phyloP scores from a whole-genome alignment of 2,113 vertebrate species.

The Nibea albiflora region DNA sequence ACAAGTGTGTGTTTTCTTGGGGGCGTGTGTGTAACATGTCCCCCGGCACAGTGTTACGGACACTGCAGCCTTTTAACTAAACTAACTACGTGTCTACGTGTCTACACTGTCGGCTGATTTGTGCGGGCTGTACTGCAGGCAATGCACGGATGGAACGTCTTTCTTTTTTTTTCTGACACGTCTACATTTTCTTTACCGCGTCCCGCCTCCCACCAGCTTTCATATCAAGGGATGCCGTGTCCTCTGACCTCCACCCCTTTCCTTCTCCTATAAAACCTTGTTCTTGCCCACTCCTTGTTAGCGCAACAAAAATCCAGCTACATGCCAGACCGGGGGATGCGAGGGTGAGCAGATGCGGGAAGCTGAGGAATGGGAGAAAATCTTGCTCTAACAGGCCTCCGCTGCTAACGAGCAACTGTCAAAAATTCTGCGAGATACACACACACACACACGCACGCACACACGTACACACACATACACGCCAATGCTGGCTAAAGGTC shows the following conservation, averaged over 20 bases:
- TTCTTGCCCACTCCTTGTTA: constrained; percentile 52
- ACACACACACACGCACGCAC: background rate
- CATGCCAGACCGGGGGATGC: constrained; percentile 25
- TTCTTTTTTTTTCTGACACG: background rate
- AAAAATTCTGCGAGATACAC: constrained; percentile 48
- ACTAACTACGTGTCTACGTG: constrained; percentile 49
- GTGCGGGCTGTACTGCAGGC: constrained; percentile 9
- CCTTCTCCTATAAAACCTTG: constrained; percentile 21
- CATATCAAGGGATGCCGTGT: constrained; percentile 33
- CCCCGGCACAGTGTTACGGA: constrained; percentile 15
- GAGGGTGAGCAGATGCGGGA: constrained; percentile 35
- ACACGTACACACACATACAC: constrained; percentile 31
- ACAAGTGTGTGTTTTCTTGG: background rate
- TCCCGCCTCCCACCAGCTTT: constrained; percentile 19
- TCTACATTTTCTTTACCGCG: background rate
- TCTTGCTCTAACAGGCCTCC: constrained; percentile 46
- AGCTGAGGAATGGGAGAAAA: constrained; percentile 24
- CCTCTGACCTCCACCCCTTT: constrained; percentile 50
- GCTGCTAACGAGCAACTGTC: constrained; percentile 70
- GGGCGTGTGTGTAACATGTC: background rate
- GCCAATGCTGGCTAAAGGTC: constrained; percentile 55
- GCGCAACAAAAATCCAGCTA: background rate
- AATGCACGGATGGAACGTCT: constrained; percentile 11
- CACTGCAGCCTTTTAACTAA: constrained; percentile 56
- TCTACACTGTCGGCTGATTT: constrained; percentile 59